These are phyloP conservation scores for Babylonia areolata DNA, from an alignment of 1,140 invertebrate genomes.

Conservation along the genomic window DNA sequence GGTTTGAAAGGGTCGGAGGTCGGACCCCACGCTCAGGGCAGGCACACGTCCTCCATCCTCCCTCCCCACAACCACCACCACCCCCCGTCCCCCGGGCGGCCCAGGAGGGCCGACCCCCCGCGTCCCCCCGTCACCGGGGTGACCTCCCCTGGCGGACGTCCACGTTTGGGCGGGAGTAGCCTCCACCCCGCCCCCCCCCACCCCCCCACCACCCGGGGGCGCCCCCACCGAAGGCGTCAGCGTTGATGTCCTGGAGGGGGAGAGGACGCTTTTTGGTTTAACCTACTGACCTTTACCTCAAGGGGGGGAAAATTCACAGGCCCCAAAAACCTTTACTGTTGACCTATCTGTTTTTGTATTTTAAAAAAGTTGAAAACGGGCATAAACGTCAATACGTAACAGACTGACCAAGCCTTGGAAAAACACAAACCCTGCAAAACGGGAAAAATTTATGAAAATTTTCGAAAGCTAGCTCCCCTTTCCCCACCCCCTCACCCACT, in stretches of 20 bases:
- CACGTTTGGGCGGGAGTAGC: constrained; percentile 40
- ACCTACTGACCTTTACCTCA: no score
- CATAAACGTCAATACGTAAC: no score
- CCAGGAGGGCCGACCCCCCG: constrained; percentile 29
- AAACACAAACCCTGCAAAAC: no score
- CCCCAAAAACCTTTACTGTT: no score
- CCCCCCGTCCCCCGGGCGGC: constrained; percentile 36
- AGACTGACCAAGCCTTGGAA: no score
- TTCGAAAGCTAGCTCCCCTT: no score
- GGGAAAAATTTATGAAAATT: no score
- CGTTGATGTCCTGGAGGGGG: constrained; percentile 22
- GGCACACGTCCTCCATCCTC: constrained; percentile 35
- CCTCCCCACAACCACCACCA: constrained; percentile 48
- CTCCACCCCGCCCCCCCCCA: constrained; percentile 43
- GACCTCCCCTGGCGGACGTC: constrained; percentile 35
- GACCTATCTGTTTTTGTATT: no score
- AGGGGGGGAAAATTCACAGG: no score
- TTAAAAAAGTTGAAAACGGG: no score
- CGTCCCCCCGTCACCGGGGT: constrained; percentile 33
- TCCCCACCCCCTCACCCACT: no score
- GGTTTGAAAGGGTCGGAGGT: constrained; percentile 12
- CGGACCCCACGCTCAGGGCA: neutral
- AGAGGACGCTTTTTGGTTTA: no score
- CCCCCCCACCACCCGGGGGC: constrained; percentile 43
- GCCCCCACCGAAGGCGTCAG: constrained; percentile 48